phyloP scores from a whole-genome alignment of 1,140 invertebrate species.

The Lasaia peninsularis region DNA sequence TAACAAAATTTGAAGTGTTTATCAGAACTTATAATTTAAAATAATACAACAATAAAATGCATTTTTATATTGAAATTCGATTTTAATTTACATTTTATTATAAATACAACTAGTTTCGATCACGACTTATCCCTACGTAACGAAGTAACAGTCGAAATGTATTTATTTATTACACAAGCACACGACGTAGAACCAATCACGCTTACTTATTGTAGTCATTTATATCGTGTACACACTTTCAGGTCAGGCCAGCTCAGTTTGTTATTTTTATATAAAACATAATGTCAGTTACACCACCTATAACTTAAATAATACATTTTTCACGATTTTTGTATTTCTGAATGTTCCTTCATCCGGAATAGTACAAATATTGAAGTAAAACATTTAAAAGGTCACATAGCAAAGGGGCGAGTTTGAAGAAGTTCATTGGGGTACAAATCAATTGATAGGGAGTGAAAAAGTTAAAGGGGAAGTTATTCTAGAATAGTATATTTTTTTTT shows the following conservation, averaged over 20 bases:
- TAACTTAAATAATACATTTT: too few species aligned
- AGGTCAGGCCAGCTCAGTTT: not conserved
- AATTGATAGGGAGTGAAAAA: too few species aligned
- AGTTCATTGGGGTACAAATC: too few species aligned
- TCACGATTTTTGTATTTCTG: too few species aligned
- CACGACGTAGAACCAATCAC: conserved; percentile 18
- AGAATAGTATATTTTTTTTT: too few species aligned
- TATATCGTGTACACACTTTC: not conserved
- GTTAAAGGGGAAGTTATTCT: too few species aligned
- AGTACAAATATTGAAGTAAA: too few species aligned
- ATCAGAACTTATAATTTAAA: not conserved
- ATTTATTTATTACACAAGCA: conserved; percentile 31
- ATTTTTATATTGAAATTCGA: conserved; percentile 48
- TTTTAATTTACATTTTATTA: conserved; percentile 58
- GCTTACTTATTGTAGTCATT: conserved; percentile 9
- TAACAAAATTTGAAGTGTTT: too few species aligned
- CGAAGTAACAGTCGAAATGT: conserved; percentile 38
- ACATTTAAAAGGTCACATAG: too few species aligned
- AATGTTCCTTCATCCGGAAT: too few species aligned
- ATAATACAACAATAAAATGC: conserved; percentile 8
- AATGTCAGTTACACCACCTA: too few species aligned
- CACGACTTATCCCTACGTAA: conserved; percentile 25
- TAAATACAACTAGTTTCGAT: conserved; percentile 58
- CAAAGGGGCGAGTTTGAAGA: too few species aligned
- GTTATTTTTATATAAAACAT: not conserved